Percentiles rank a stretch among this genome's conserved stretches.
These are phyloP conservation scores for Antrozous pallidus DNA, from an alignment of 2,797 vertebrate species.

Conservation along the genomic window DNA sequence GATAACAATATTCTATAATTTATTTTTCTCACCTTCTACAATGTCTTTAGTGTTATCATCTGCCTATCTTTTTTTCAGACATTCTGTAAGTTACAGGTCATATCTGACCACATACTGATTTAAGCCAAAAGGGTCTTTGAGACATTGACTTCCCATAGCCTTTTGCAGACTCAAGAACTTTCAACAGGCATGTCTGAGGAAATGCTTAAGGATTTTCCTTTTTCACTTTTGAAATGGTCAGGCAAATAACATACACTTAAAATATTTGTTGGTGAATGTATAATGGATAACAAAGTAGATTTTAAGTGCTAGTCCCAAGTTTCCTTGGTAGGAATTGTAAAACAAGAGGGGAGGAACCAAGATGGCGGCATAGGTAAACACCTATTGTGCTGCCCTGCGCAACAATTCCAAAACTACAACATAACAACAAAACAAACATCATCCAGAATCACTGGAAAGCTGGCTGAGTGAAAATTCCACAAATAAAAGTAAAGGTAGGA, in stretches of 20 bases:
- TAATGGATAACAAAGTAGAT: background rate
- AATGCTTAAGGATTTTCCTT: slow-evolving; percentile 25
- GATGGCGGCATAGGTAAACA: too few relatives aligned
- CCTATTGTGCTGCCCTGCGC: too few relatives aligned
- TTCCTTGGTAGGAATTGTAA: slow-evolving; percentile 39
- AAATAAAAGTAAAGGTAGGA: too few relatives aligned
- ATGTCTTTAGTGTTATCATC: slow-evolving; percentile 8
- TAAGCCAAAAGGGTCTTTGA: slow-evolving; percentile 38
- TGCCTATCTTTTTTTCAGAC: background rate
- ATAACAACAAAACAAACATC: too few relatives aligned
- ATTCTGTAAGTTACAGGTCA: background rate
- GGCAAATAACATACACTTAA: slow-evolving; percentile 6
- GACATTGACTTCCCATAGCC: background rate
- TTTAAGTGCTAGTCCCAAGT: slow-evolving; percentile 22
- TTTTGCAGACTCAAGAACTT: slow-evolving; percentile 9
- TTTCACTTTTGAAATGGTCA: slow-evolving; percentile 36
- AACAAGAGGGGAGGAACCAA: too few relatives aligned
- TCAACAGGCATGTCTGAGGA: slow-evolving; percentile 17
- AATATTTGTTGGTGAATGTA: slow-evolving; percentile 25
- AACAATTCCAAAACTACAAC: too few relatives aligned
- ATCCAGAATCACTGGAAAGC: too few relatives aligned
- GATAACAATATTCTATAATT: background rate
- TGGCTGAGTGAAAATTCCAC: too few relatives aligned
- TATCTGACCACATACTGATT: background rate
- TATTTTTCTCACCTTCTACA: slow-evolving; percentile 7